Evolutionary conservation across 2,797 vertebrate species (phyloP), one percentile per base, ranked within the genome.

Genomic region (Syngnathus acus): DNA sequence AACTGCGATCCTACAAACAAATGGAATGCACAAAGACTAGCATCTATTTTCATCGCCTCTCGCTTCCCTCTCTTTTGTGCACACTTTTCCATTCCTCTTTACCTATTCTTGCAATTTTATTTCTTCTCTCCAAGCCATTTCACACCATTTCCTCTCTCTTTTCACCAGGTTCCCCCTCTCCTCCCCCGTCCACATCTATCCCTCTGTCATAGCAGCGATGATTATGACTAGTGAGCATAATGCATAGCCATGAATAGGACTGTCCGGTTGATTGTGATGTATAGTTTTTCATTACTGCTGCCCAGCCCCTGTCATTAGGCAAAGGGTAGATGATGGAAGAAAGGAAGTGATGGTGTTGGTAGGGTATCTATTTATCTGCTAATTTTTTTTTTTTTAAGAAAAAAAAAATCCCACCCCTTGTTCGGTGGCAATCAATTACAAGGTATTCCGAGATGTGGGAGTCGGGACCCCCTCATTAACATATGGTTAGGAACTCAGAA

Each of bases 281-380:
- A 98, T 99, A 94, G 95, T 95, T 98, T 98, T 98, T 98, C 97
- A 99, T 99, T 99, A 99, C 94, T 81, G 91, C 89, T 93, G 93
- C 92, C 92, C 94, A 91, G 94, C 93, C 94, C 94, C 92, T 92
- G 91, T 93, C 94, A 94, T 94, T 94, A 95, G 94, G 95, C 93
- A 92, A 93, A 93, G 95, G 94, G 93, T 82, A 78, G 72, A 81
- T 77, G 79, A 79, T 75, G 82, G 78, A 84, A 61, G 74, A 68
- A 68, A 74, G 78, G 73, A 66, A 76, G 73, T 70, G 92, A 17
- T 92, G 90, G 92, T 71, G 67, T 70, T 71, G 72, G 67, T 70
- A 76, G 81, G 77, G 77, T 97, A 95, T 96, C 95, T 99, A 98
- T 99, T 98, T 98, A 98, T 97, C 95, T 93, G 91, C 94, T 98